Base-by-base conservation (phyloP, 2,113 vertebrate species). In the Oncorhynchus keta region DNA sequence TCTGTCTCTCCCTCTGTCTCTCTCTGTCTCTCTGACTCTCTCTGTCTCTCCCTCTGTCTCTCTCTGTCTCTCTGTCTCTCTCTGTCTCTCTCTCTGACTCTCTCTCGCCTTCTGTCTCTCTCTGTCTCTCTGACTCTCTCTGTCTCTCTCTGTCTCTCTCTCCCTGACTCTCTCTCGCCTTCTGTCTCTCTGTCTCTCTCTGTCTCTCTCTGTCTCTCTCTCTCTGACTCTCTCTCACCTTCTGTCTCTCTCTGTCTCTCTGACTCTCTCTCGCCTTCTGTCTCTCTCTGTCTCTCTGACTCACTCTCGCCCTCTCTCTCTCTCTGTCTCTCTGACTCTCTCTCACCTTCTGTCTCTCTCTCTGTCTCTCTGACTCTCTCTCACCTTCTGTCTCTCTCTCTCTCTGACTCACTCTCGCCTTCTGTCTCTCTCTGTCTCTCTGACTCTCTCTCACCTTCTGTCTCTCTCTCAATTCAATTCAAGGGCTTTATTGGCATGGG, bases 401-500 rank as follows among this genome's bases (percentile, higher is more conserved):
- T n/a, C n/a, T n/a, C n/a, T n/a, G n/a, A n/a, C n/a, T n/a, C n/a
- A n/a, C n/a, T n/a, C n/a, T n/a, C n/a, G n/a, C n/a, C n/a, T n/a
- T n/a, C n/a, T n/a, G n/a, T n/a, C n/a, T n/a, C n/a, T n/a, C 20
- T 22, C 0, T 79, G 59, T 79, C 68, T 28, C 68, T 72, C n/a
- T 20, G n/a, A n/a, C 45, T 48, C 59, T 48, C 1, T 66, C 39
- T 67, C 14, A n/a, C n/a, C n/a, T n/a, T 65, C 35, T 80, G 13
- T 16, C 69, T 74, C 68, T 70, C 72, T 79, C 59, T 79, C 68
- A n/a, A n/a, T n/a, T n/a, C n/a, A n/a, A n/a, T n/a, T n/a, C n/a
- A n/a, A n/a, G n/a, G n/a, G n/a, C n/a, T n/a, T n/a, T n/a, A n/a
- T n/a, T n/a, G n/a, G n/a, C n/a, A n/a, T n/a, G n/a, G n/a, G n/a